These are phyloP conservation scores for Tipula unca DNA, from an alignment of 2,888 invertebrate species.

Conservation along the genomic window DNA sequence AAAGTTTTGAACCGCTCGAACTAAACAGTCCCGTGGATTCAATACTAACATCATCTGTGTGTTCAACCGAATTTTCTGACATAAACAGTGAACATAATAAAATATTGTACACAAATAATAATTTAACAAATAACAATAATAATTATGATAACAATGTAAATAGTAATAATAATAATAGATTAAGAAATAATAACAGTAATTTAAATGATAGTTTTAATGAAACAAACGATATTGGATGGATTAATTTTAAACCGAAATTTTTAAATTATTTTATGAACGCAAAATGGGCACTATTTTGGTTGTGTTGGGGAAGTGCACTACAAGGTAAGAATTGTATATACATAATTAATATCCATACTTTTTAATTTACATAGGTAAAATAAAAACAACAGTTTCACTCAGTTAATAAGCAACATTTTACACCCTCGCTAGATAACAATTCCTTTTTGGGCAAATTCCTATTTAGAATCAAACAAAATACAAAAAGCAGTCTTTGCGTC, in stretches of 20 bases:
- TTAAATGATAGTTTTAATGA: neutral
- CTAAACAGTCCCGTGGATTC: conserved; percentile 9
- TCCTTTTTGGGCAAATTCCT: too few relatives aligned
- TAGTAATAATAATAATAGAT: neutral
- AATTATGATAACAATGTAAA: neutral
- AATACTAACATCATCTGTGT: neutral
- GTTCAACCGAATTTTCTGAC: conserved; percentile 1
- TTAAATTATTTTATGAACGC: conserved; percentile 63
- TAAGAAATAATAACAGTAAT: neutral
- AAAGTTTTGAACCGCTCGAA: conserved; percentile 20
- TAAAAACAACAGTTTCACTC: too few relatives aligned
- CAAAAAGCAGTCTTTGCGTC: too few relatives aligned
- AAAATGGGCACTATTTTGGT: conserved; percentile 71
- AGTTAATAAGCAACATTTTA: too few relatives aligned
- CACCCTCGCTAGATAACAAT: too few relatives aligned
- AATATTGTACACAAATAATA: conserved; percentile 3
- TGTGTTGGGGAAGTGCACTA: conserved; percentile 71
- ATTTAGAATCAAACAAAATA: too few relatives aligned
- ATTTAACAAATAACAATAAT: neutral
- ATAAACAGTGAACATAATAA: neutral
- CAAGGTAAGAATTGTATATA: conserved; percentile 50
- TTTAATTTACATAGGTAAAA: too few relatives aligned
- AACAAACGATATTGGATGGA: conserved; percentile 50
- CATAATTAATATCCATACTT: too few relatives aligned
- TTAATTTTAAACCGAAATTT: conserved; percentile 51